These are phyloP conservation scores for Mizuhopecten yessoensis DNA, from an alignment of 1,140 invertebrate species.

Conservation along the genomic window DNA sequence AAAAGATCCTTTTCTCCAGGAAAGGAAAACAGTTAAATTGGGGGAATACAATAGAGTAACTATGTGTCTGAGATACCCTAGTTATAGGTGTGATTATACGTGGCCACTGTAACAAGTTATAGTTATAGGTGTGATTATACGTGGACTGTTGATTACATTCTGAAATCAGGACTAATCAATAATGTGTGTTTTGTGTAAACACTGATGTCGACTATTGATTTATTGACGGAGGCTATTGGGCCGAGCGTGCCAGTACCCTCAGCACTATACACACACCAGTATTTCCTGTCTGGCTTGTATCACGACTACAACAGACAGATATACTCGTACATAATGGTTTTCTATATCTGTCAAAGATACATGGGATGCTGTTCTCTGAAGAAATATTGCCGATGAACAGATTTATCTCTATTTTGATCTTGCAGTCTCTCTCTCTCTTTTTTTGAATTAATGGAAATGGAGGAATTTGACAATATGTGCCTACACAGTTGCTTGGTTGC, in stretches of 20 bases:
- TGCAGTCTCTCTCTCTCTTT: not conserved
- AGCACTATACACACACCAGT: not conserved
- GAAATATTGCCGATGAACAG: slow-evolving; percentile 9
- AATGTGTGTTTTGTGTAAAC: not conserved
- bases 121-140: too few relatives aligned
- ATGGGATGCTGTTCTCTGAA: slow-evolving; percentile 20
- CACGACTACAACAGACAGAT: not conserved
- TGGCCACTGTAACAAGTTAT: too few relatives aligned
- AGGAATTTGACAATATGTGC: not conserved
- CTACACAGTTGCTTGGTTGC: not conserved
- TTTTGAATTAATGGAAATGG: slow-evolving; percentile 29
- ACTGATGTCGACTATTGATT: not conserved
- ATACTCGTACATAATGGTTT: not conserved
- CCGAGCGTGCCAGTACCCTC: not conserved
- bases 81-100: too few relatives aligned
- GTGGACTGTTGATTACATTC: not conserved
- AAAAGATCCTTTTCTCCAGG: too few relatives aligned
- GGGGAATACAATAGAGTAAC: too few relatives aligned
- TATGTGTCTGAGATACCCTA: too few relatives aligned
- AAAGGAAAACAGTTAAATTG: too few relatives aligned
- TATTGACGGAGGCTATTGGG: slow-evolving; percentile 32
- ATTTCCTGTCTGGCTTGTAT: not conserved
- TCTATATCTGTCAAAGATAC: slow-evolving; percentile 39
- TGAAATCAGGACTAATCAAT: not conserved
- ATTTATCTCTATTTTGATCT: slow-evolving; percentile 29